Percentiles rank a stretch among this genome's conserved stretches.
These are phyloP conservation scores for Okamejei kenojei DNA, from an alignment of 2,797 vertebrate genomes.

Conservation along the genomic window DNA sequence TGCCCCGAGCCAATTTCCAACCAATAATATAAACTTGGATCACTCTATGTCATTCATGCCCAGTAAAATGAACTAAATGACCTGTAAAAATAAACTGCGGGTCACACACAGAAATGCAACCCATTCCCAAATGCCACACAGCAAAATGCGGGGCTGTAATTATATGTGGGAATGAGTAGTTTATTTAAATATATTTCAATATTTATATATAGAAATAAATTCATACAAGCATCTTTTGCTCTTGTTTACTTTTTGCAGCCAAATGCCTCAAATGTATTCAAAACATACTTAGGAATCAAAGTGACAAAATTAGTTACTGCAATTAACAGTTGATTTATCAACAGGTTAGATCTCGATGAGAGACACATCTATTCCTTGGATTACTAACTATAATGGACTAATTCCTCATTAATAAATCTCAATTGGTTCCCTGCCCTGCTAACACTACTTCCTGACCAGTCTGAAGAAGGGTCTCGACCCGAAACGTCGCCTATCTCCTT, in stretches of 20 bases:
- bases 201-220: constrained; percentile 22
- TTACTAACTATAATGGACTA: too few species aligned
- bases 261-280: background rate
- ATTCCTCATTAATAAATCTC: too few species aligned
- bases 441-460: too few species aligned
- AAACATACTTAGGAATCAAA: background rate
- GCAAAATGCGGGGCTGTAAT: background rate
- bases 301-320: background rate
- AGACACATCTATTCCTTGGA: background rate
- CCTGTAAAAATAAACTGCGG: background rate
- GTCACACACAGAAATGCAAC: background rate
- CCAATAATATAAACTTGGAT: background rate
- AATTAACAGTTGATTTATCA: background rate
- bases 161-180: background rate
- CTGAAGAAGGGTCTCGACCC: too few species aligned
- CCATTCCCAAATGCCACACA: background rate
- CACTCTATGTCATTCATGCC: background rate
- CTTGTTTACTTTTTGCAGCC: background rate
- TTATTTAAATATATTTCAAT: constrained; percentile 25
- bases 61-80: background rate
- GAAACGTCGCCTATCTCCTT: too few species aligned
- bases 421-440: too few species aligned
- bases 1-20: background rate
- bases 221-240: background rate
- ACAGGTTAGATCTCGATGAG: background rate